Base-by-base conservation (phyloP, 2,888 invertebrate species). In the Pyrrhosoma nymphula region DNA sequence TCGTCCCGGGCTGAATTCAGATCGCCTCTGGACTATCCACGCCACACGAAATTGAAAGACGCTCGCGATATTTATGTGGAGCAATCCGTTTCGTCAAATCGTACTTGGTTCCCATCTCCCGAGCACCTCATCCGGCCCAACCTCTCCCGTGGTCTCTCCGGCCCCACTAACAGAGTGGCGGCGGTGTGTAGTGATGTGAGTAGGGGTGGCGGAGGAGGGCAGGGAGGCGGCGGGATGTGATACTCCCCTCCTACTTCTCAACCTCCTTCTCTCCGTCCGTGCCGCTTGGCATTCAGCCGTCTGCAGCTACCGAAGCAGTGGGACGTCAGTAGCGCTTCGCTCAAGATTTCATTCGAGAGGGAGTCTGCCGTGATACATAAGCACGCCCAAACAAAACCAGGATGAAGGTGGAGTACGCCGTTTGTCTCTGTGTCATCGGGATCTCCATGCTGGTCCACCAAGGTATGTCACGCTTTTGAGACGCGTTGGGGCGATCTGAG, bases 321-420 rank as follows among this genome's bases (percentile, higher is more conserved):
- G 26, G 56, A 16, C 47, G 6, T 39, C 1, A 39, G 39, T 26
- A 63, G 23, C 35, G 10, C n/a, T 16, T 12, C 35, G 26, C 26
- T 69, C 69, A 69, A 69, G 69, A 69, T 6, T 26, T 8, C 23
- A 82, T 30, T 82, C 30, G 55, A n/a, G 47, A 47, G 63, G 55
- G 39, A 23, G 26, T 39, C 91, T 35, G 39, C 39, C 63, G n/a
- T 35, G 18, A 47, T 47, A 26, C n/a, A n/a, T 47, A 60, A 3
- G 60, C 60, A 10, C 60, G 16, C 60, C 18, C 60, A 20, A 60
- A 20, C 20, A 35, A 60, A n/a, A n/a, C 16, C 39, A 75, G 35
- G 30, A 93, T 93, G 93, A 93, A 93, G 93, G 16, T 93, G 93
- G 63, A 93, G 47, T 69, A 75, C n/a, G 26, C n/a, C n/a, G 56